phyloP scores from a whole-genome alignment of 2,888 invertebrate species.

The Folsomia manolachei region DNA sequence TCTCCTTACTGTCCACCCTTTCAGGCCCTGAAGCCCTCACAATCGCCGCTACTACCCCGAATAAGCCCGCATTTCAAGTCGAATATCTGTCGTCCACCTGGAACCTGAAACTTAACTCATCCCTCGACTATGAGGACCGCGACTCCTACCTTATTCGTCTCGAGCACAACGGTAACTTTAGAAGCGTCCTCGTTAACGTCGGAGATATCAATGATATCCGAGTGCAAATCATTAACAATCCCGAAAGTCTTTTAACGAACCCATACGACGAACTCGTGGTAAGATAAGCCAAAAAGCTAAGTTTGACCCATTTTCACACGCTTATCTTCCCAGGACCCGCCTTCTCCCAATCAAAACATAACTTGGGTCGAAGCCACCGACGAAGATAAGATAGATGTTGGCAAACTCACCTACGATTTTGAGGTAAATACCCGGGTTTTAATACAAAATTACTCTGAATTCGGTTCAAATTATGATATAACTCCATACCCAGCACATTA shows the following conservation, averaged over 20 bases:
- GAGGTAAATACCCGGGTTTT: background rate
- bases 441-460: background rate
- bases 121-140: background rate
- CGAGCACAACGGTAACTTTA: background rate
- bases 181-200: background rate
- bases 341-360: background rate
- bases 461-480: background rate
- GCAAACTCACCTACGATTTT: background rate
- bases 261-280: background rate
- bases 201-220: background rate
- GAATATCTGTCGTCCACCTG: background rate
- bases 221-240: background rate
- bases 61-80: background rate
- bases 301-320: too few species aligned
- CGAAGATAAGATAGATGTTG: slow-evolving; percentile 2
- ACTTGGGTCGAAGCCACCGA: background rate
- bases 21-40: background rate
- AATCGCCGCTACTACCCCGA: background rate
- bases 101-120: background rate
- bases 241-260: background rate
- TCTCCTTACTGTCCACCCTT: background rate
- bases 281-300: too few species aligned
- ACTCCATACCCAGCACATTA: background rate
- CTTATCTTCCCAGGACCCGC: too few species aligned
- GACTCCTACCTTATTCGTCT: background rate